Conservation (phyloP, 2,113 vertebrate genomes). For the Rhabdornis inornatus region DNA sequence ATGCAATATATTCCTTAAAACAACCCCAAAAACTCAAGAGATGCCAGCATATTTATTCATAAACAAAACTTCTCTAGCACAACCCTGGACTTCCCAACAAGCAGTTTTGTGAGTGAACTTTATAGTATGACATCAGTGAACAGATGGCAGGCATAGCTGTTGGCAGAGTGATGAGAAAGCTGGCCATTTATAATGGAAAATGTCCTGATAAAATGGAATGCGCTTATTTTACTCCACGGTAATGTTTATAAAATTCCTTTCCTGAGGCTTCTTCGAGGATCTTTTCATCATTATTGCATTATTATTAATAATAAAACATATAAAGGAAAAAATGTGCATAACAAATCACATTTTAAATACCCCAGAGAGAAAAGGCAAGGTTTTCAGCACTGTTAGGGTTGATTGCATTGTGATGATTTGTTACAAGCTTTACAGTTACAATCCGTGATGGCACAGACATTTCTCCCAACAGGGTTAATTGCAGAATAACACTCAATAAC, state of each 20-base stretch:
- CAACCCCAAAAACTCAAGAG: not conserved
- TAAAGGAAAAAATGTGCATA: slow-evolving; percentile 24
- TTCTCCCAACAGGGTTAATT: slow-evolving; percentile 42
- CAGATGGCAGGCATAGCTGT: slow-evolving; percentile 66
- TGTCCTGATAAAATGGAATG: slow-evolving; percentile 70
- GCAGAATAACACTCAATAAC: not conserved
- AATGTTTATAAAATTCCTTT: slow-evolving; percentile 70
- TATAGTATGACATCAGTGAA: slow-evolving; percentile 64
- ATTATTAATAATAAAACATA: slow-evolving; percentile 54
- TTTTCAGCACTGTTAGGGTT: slow-evolving; percentile 17
- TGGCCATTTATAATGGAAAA: slow-evolving; percentile 73
- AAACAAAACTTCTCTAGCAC: slow-evolving; percentile 32
- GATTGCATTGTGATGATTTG: slow-evolving; percentile 46
- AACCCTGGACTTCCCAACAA: slow-evolving; percentile 15
- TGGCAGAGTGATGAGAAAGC: slow-evolving; percentile 52
- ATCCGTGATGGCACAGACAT: not conserved
- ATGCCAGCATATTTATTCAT: slow-evolving; percentile 15
- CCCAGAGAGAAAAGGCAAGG: slow-evolving; percentile 7
- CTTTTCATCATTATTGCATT: slow-evolving; percentile 50
- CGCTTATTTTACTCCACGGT: slow-evolving; percentile 66
- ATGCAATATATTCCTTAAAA: not conserved
- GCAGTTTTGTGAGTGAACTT: slow-evolving; percentile 36
- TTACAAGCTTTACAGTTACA: slow-evolving; percentile 25
- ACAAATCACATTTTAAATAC: slow-evolving; percentile 39
- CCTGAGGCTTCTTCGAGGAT: slow-evolving; percentile 50